Base-by-base conservation (phyloP, 2,113 vertebrate species). In the Python bivittatus region DNA sequence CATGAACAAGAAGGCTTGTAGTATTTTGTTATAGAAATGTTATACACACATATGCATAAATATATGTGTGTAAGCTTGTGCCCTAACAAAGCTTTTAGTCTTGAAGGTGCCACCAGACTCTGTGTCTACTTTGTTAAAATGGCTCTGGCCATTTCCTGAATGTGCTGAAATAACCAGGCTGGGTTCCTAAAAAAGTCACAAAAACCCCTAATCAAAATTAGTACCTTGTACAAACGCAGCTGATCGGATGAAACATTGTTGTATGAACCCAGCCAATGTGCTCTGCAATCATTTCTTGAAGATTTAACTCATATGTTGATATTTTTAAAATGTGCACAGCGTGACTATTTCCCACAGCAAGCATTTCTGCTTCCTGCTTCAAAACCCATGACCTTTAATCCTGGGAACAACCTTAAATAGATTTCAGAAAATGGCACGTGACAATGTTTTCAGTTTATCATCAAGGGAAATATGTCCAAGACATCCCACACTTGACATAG, bases 311-410 rank as follows among this genome's bases (percentile, higher is more conserved):
- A 22, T 57, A 52, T 87, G 61, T 83, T 42, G 20, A 52, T 94
- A 91, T 92, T 90, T 61, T 89, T 94, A 91, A 94, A 96, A 93
- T 91, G 94, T 93, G 93, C 93, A 93, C 68, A 91, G 20, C 85
- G 91, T 88, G 91, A 44, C 86, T 90, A 94, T 96, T 97, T 97
- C 95, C 96, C 96, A 97, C 93, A 95, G 84, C 38, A 57, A 94
- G 84, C 42, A 22, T 95, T 79, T 44, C 84, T 33, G 85, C 83
- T 96, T 97, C 95, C 95, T 96, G 94, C 95, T 96, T 96, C 53
- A 95, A 94, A 94, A 92, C 57, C 88, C 91, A 52, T 91, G 93
- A 94, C 86, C 84, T 95, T 92, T 92, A 96, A 92, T 91, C 83
- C 91, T 48, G 88, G 94, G 58, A 93, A 95, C 58, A 23, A 92